Evolutionary conservation across 2,888 invertebrate species (phyloP), one percentile per base, ranked within the genome.

Genomic region (Diaphora mendica): DNA sequence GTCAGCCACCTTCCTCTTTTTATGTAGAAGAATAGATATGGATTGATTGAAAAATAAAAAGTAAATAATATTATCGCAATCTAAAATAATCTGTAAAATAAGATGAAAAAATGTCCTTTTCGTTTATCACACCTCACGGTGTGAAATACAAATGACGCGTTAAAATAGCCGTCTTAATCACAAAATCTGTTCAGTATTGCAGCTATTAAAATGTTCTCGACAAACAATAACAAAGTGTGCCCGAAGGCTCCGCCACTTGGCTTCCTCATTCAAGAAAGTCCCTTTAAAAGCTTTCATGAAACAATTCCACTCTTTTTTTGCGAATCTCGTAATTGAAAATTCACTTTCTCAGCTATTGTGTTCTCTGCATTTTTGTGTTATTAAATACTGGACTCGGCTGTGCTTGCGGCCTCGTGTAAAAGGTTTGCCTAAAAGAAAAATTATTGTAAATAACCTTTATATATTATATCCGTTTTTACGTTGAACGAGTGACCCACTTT

Each of bases 251-350:
- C 11, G 30, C 68, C 59, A 26, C 62, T 71, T 67, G 67, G 48
- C 73, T 76, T 69, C 69, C 48, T 62, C 13, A 26, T 66, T 20
- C 64, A 68, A 70, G 73, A 72, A 71, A 48, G 62, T 64, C 67
- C 44, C 33, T 74, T 74, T 70, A 71, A 75, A n/a, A 70, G 64
- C 73, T 70, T 74, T 75, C 42, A 55, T 66, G 68, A 76, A 72
- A 79, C 76, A 79, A 77, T 77, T 75, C 73, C 74, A 74, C 55
- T 73, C 68, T 75, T 76, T 74, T 51, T 67, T 78, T 74, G 74
- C 42, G 35, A 78, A 68, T 55, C 15, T 64, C 55, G 70, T 81
- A 78, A 81, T 72, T 75, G 73, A 75, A 80, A 72, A 75, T 78
- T 78, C 70, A 64, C 75, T 75, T 78, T 73, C 69, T 70, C 66